Conservation (phyloP, 2,113 vertebrate genomes). For the Nicator chloris region DNA sequence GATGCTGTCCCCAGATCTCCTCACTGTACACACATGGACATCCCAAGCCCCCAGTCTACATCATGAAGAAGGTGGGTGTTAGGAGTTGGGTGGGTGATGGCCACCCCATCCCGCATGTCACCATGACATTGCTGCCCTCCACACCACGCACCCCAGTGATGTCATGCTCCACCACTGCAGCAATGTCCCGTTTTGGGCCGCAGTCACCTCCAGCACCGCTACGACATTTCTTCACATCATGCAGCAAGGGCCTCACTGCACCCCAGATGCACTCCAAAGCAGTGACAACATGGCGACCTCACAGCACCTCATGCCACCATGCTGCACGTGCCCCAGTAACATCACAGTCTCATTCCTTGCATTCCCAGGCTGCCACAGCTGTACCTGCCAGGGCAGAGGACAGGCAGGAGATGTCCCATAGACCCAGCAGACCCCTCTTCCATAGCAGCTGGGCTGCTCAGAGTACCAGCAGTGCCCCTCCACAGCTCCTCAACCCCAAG, state of each 20-base stretch:
- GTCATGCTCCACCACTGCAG: not conserved
- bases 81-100: no score
- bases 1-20: not conserved
- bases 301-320: not conserved
- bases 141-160: not conserved
- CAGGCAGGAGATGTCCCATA: not conserved
- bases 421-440: not conserved
- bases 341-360: not conserved
- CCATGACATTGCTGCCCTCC: not conserved
- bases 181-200: not conserved
- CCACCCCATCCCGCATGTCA: rapidly evolving
- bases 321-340: not conserved
- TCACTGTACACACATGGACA: not conserved
- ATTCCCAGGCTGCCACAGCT: not conserved
- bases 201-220: not conserved
- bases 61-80: not conserved
- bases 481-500: not conserved
- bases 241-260: not conserved
- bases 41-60: not conserved
- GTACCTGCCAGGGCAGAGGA: not conserved
- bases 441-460: not conserved
- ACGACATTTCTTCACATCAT: rapidly evolving
- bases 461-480: not conserved
- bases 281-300: not conserved
- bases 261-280: not conserved